Evolutionary conservation across 2,888 invertebrate genomes (phyloP).

Genomic region (Pasiphila rectangulata): DNA sequence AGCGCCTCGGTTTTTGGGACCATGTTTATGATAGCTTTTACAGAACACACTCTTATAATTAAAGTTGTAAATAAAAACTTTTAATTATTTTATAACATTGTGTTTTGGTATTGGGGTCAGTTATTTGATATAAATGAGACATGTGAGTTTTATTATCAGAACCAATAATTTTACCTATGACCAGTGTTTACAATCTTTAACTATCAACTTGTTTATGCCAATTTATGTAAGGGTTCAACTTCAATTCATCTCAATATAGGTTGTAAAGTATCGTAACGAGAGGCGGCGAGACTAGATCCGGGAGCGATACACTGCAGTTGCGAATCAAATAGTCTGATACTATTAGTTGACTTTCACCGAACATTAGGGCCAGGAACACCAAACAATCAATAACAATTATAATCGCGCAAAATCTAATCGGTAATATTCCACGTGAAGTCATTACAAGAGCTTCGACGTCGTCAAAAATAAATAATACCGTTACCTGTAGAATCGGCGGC

Average conservation of each 20-base stretch:
- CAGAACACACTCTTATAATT: conserved; percentile 36
- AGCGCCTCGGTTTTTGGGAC: conserved; percentile 60
- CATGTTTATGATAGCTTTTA: conserved; percentile 60
- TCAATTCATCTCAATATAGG: too few species aligned
- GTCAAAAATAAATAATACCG: conserved; percentile 75
- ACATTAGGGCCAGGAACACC: not conserved
- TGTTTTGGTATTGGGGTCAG: not conserved
- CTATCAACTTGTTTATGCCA: too few species aligned
- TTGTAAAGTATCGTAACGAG: conserved; percentile 22
- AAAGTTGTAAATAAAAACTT: conserved; percentile 19
- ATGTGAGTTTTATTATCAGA: too few species aligned
- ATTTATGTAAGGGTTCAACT: too few species aligned
- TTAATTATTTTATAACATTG: not conserved
- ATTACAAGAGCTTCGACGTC: conserved; percentile 61
- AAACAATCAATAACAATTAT: not conserved
- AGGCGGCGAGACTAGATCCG: conserved; percentile 22
- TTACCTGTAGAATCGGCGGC: conserved; percentile 67
- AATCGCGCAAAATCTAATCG: conserved; percentile 28
- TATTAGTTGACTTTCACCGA: not conserved
- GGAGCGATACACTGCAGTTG: conserved; percentile 8
- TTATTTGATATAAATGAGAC: not conserved
- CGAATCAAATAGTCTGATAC: not conserved
- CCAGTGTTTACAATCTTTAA: too few species aligned
- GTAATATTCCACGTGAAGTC: conserved; percentile 42
- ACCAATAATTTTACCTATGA: too few species aligned